phyloP scores from a whole-genome alignment of 2,888 invertebrate species.

The Gandaritis pyraliata region DNA sequence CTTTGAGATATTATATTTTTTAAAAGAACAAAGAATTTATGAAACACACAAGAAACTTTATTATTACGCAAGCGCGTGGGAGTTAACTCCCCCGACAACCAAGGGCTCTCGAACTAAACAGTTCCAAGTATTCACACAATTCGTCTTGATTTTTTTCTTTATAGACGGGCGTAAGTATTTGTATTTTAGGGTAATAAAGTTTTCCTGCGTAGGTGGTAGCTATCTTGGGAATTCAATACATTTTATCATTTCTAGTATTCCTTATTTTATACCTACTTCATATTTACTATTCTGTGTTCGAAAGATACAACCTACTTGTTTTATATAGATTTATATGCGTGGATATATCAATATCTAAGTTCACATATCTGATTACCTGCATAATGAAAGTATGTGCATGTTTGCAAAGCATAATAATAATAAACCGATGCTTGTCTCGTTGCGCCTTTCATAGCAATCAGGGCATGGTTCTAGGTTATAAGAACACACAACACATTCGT shows the following conservation, averaged over 20 bases:
- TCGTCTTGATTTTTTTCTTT: not conserved
- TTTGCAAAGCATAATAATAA: conserved; percentile 2
- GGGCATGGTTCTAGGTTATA: conserved; percentile 8
- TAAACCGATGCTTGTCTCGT: not conserved
- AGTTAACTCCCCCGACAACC: not conserved
- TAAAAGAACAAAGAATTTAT: too few relatives aligned
- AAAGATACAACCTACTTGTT: too few relatives aligned
- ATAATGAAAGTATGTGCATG: conserved; percentile 3
- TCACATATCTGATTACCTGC: not conserved
- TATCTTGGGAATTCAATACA: not conserved
- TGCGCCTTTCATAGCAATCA: conserved; percentile 2
- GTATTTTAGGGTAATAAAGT: too few relatives aligned
- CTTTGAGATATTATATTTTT: too few relatives aligned
- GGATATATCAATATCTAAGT: too few relatives aligned
- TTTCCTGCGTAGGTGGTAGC: too few relatives aligned
- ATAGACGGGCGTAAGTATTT: too few relatives aligned
- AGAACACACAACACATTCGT: not conserved
- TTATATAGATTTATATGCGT: too few relatives aligned
- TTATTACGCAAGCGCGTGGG: not conserved
- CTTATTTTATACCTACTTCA: too few relatives aligned
- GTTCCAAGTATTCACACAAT: not conserved
- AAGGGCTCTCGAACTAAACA: not conserved
- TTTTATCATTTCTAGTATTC: too few relatives aligned
- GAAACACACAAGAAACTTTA: too few relatives aligned
- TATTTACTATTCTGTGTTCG: too few relatives aligned